Percentiles rank a stretch among this genome's conserved stretches.
phyloP scores from a whole-genome alignment of 2,797 vertebrate genomes.

The Bovichtus variegatus region DNA sequence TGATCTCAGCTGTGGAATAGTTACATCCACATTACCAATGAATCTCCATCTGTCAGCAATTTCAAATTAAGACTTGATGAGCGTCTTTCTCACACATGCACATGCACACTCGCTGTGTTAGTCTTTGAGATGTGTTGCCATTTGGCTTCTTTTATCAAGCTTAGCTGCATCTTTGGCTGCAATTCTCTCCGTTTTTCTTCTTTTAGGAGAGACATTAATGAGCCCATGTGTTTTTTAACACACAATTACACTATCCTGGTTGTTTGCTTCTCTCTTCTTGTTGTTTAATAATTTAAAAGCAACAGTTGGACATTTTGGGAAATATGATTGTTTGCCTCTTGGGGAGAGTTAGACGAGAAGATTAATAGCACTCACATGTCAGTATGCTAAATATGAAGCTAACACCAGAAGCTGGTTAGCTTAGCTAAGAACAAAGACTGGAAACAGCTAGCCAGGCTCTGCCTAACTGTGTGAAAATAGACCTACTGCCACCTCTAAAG shows the following conservation, averaged over 20 bases:
- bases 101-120: not conserved
- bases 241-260: slow-evolving; percentile 14
- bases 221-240: slow-evolving; percentile 40
- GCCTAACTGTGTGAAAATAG: not conserved
- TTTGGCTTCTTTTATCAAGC: slow-evolving; percentile 41
- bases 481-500: not conserved
- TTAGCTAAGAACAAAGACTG: not conserved
- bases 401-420: not conserved
- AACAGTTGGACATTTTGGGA: not conserved
- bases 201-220: slow-evolving; percentile 25
- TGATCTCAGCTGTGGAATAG: slow-evolving; percentile 58
- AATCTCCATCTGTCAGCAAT: slow-evolving; percentile 76
- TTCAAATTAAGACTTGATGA: slow-evolving; percentile 70
- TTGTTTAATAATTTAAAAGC: slow-evolving; percentile 5
- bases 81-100: slow-evolving; percentile 23
- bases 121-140: slow-evolving; percentile 21
- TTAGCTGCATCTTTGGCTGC: slow-evolving; percentile 42
- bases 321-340: not conserved
- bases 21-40: slow-evolving; percentile 46
- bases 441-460: not conserved
- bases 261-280: slow-evolving; percentile 10
- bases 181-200: not conserved
- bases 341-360: not conserved
- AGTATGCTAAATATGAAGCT: not conserved
- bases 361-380: not conserved